phyloP scores from a whole-genome alignment of 2,797 vertebrate species.

The Poeciliopsis presidionis region DNA sequence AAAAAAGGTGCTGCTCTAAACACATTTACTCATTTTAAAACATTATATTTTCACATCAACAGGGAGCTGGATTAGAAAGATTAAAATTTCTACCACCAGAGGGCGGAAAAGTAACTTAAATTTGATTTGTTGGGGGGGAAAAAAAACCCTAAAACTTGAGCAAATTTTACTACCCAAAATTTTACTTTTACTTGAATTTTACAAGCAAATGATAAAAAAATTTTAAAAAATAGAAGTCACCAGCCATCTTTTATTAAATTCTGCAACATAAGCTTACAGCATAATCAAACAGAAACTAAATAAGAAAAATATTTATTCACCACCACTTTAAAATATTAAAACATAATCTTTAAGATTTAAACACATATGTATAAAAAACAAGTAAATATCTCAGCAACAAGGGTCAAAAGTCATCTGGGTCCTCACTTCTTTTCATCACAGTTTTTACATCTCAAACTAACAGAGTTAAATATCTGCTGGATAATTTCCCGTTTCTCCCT shows the following conservation, averaged over 20 bases:
- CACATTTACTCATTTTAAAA: neutral
- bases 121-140: neutral
- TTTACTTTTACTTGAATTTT: slow-evolving; percentile 12
- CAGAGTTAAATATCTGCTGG: neutral
- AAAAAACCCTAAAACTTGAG: neutral
- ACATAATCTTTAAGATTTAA: slow-evolving; percentile 24
- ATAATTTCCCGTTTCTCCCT: slow-evolving; percentile 6
- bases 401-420: slow-evolving; percentile 15
- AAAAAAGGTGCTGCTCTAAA: neutral
- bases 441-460: slow-evolving; percentile 8
- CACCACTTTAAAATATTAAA: slow-evolving; percentile 33
- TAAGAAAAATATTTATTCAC: slow-evolving; percentile 42
- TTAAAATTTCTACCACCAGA: slow-evolving; percentile 54
- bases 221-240: neutral
- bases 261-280: neutral
- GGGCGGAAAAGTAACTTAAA: slow-evolving; percentile 47
- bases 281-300: slow-evolving; percentile 26
- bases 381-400: neutral
- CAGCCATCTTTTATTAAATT: neutral
- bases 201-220: slow-evolving; percentile 18
- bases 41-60: neutral
- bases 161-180: slow-evolving; percentile 40
- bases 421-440: neutral
- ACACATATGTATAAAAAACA: slow-evolving; percentile 12
- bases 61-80: neutral